Conservation (phyloP, 1,140 invertebrate species). For the Brachionus asplanchnoidis region DNA sequence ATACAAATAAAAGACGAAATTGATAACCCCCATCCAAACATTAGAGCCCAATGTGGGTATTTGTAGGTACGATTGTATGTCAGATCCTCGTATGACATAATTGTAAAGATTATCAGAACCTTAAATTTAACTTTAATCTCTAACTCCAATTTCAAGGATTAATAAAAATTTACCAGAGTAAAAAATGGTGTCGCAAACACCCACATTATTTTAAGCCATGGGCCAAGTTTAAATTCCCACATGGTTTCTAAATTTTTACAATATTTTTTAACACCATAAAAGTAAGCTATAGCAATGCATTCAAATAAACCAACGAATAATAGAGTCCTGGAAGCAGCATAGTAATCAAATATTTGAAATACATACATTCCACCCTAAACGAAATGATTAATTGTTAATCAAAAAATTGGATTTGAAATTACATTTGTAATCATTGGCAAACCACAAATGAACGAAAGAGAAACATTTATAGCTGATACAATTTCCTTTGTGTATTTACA, state of each 20-base stretch:
- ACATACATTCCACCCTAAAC: constrained; percentile 66
- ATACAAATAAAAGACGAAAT: constrained; percentile 48
- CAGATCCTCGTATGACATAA: constrained; percentile 67
- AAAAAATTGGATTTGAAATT: constrained; percentile 47
- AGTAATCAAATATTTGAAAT: constrained; percentile 70
- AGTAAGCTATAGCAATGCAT: constrained; percentile 68
- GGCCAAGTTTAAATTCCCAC: constrained; percentile 1
- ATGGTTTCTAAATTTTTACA: constrained; percentile 38
- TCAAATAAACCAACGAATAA: constrained; percentile 70
- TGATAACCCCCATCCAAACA: constrained; percentile 49
- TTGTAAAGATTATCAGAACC: constrained; percentile 76
- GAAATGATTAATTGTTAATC: background rate
- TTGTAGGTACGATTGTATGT: constrained; percentile 46
- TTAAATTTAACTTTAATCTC: constrained; percentile 50
- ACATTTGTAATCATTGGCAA: constrained; percentile 69
- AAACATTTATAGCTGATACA: constrained; percentile 63
- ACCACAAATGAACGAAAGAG: constrained; percentile 64
- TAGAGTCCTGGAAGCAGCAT: constrained; percentile 65
- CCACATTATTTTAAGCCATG: constrained; percentile 65
- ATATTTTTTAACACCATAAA: constrained; percentile 62
- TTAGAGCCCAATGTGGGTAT: constrained; percentile 50
- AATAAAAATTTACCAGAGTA: constrained; percentile 58
- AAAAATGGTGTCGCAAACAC: constrained; percentile 68
- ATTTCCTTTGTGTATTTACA: constrained; percentile 57
- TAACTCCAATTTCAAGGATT: background rate